Evolutionary conservation across 2,888 invertebrate genomes (phyloP).

Genomic region (Euproctis similis): DNA sequence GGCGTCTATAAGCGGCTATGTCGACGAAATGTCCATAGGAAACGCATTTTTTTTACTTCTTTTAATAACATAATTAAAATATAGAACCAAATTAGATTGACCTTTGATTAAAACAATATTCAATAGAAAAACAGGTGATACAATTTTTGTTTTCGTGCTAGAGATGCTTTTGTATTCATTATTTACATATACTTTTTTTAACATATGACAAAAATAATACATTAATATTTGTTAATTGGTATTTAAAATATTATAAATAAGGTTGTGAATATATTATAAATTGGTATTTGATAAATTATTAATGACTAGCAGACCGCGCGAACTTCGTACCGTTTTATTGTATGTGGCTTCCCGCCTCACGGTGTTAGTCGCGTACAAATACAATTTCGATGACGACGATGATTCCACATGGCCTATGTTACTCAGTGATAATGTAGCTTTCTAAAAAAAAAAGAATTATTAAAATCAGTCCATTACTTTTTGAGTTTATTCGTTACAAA

Average conservation of each 20-base stretch:
- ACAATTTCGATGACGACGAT: no score
- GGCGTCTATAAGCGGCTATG: slow-evolving; percentile 33
- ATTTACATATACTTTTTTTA: slow-evolving; percentile 22
- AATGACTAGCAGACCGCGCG: no score
- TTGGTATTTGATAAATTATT: no score
- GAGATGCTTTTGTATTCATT: slow-evolving; percentile 9
- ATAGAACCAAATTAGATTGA: slow-evolving; percentile 25
- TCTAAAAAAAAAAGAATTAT: no score
- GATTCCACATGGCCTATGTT: no score
- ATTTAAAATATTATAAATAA: slow-evolving; percentile 5
- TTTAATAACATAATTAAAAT: slow-evolving; percentile 58
- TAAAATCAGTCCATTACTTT: no score
- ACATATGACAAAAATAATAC: slow-evolving; percentile 11
- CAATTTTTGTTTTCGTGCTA: slow-evolving; percentile 18
- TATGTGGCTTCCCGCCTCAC: no score
- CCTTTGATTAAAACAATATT: slow-evolving; percentile 16
- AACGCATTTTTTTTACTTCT: slow-evolving; percentile 49
- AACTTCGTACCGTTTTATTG: no score
- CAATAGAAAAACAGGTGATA: slow-evolving; percentile 19
- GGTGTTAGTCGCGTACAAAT: no score
- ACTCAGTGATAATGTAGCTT: no score
- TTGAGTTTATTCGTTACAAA: no score
- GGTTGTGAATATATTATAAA: slow-evolving; percentile 2
- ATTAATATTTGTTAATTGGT: slow-evolving; percentile 12
- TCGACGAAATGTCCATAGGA: slow-evolving; percentile 48